A percentile compares a stretch with the other conserved stretches of the same genome.
These are phyloP conservation scores for Lithophane leautieri DNA, from an alignment of 2,888 invertebrate species.

Conservation along the genomic window DNA sequence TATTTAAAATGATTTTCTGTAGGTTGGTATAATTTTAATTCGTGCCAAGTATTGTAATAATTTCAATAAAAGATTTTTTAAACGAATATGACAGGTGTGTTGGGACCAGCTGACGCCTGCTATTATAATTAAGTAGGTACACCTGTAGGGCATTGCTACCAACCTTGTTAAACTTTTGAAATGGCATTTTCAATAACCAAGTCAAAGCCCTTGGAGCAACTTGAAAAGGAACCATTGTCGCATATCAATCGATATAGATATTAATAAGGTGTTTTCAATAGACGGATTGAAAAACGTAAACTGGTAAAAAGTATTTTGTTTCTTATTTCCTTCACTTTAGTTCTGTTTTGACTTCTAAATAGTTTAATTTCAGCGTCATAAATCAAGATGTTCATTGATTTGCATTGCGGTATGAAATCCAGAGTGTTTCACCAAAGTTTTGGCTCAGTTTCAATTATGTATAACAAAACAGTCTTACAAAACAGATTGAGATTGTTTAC, in stretches of 20 bases:
- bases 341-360: constrained; percentile 17
- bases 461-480: constrained; percentile 25
- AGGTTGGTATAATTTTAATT: neutral
- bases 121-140: constrained; percentile 2
- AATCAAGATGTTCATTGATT: constrained; percentile 48
- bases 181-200: constrained; percentile 29
- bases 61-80: neutral
- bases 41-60: neutral
- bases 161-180: constrained; percentile 45
- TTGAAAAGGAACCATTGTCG: constrained; percentile 37
- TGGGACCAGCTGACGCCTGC: constrained; percentile 12
- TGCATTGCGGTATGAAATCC: constrained; percentile 38
- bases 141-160: constrained; percentile 37
- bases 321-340: constrained; percentile 4
- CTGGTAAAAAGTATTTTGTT: neutral
- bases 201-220: constrained; percentile 38
- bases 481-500: constrained; percentile 39
- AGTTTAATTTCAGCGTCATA: constrained; percentile 44
- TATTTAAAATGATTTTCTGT: neutral
- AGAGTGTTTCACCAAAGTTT: constrained; percentile 29
- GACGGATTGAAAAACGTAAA: neutral
- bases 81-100: constrained; percentile 6
- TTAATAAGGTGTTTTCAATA: neutral
- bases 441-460: constrained; percentile 60
- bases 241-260: constrained; percentile 31